phyloP scores from a whole-genome alignment of 2,797 vertebrate genomes.

The Eulemur mongoz region DNA sequence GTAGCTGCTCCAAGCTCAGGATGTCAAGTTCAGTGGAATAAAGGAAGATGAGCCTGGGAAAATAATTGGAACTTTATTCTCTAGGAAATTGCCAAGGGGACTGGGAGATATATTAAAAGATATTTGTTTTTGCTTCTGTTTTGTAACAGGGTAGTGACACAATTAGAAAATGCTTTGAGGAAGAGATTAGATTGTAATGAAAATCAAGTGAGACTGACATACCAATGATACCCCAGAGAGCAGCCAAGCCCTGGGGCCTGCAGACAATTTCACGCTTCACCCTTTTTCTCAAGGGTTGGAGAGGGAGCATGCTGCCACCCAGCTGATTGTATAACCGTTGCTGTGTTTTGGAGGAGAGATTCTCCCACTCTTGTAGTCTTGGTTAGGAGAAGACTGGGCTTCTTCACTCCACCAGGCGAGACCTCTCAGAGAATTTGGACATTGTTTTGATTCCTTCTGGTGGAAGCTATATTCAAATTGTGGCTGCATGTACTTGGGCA shows the following conservation, averaged over 20 bases:
- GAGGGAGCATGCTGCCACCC: not conserved
- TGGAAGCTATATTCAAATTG: not conserved
- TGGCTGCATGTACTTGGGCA: not conserved
- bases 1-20: not conserved
- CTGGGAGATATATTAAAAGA: constrained; percentile 55
- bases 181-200: constrained; percentile 53
- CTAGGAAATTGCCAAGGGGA: not conserved
- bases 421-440: not conserved
- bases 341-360: not conserved
- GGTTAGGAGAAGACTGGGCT: not conserved
- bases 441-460: not conserved
- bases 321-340: not conserved
- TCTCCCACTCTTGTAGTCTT: not conserved
- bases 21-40: not conserved
- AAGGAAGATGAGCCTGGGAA: not conserved
- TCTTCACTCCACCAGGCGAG: not conserved
- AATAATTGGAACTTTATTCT: constrained; percentile 50
- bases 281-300: not conserved
- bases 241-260: not conserved
- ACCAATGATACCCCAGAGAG: not conserved
- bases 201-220: constrained; percentile 48
- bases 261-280: not conserved
- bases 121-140: constrained; percentile 60
- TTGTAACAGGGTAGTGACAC: constrained; percentile 46
- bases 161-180: constrained; percentile 64